These are phyloP conservation scores for Orchesellides sinensis DNA, from an alignment of 2,888 invertebrate species.

Conservation along the genomic window DNA sequence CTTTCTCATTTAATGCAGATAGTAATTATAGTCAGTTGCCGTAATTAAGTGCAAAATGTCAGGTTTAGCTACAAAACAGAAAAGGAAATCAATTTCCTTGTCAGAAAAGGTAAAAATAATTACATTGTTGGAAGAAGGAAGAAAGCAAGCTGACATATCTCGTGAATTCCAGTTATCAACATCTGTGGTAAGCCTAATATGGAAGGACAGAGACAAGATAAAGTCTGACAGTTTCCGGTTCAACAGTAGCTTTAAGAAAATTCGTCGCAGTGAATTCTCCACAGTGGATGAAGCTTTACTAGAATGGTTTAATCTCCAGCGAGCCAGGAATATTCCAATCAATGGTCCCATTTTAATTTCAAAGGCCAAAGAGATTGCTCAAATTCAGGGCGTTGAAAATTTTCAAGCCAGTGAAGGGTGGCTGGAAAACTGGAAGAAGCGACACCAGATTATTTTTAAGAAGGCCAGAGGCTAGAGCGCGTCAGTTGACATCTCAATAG, in stretches of 20 bases:
- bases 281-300: conserved; percentile 52
- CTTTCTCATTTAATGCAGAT: too few species aligned
- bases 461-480: conserved; percentile 71
- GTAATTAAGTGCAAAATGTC: too few species aligned
- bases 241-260: not conserved
- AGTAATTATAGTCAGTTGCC: too few species aligned
- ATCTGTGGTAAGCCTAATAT: conserved; percentile 60
- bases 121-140: conserved; percentile 55
- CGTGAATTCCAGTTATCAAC: conserved; percentile 40
- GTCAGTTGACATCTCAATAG: not conserved
- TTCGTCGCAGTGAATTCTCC: not conserved
- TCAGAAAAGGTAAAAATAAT: conserved; percentile 47
- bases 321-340: conserved; percentile 76
- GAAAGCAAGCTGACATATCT: conserved; percentile 54
- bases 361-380: conserved; percentile 64
- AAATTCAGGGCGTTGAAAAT: conserved; percentile 44
- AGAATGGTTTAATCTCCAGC: conserved; percentile 63
- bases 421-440: conserved; percentile 74
- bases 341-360: conserved; percentile 65
- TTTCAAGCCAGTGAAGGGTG: conserved; percentile 73
- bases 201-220: conserved; percentile 63
- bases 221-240: not conserved
- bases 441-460: conserved; percentile 72
- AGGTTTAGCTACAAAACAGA: not conserved
- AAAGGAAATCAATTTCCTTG: not conserved